Evolutionary conservation across 2,888 invertebrate species (phyloP).

Genomic region (Minunthozetes semirufus): DNA sequence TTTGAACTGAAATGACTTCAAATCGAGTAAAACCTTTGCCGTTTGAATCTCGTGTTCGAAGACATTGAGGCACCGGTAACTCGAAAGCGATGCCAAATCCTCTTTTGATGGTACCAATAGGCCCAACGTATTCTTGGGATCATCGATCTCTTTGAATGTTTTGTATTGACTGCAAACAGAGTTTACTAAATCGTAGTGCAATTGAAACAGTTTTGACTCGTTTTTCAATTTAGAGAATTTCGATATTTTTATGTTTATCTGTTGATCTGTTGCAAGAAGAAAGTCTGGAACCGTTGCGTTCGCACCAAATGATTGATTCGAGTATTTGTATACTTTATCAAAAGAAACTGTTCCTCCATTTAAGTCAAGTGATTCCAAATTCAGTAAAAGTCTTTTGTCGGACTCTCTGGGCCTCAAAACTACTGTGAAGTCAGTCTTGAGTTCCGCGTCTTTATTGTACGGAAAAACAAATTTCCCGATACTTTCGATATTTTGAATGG

Average conservation of each 20-base stretch:
- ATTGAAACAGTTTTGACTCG: not conserved
- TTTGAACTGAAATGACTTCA: not conserved
- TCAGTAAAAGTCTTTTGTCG: not conserved
- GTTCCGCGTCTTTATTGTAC: not conserved
- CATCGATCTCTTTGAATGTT: not conserved
- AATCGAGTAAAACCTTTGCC: not conserved
- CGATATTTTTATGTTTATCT: not conserved
- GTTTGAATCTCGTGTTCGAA: not conserved
- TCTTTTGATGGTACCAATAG: not conserved
- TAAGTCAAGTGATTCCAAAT: not conserved
- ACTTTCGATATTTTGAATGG: not conserved
- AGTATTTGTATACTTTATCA: not conserved
- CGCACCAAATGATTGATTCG: not conserved
- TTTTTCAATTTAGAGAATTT: not conserved
- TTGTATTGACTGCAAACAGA: slow-evolving; percentile 6
- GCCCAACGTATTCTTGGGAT: not conserved
- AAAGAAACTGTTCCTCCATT: not conserved
- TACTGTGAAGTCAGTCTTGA: not conserved
- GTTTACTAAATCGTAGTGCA: slow-evolving; percentile 15
- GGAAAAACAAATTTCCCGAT: slow-evolving; percentile 12
- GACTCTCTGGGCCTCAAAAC: not conserved
- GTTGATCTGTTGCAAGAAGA: not conserved
- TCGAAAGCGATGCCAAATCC: not conserved
- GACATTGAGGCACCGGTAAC: not conserved
- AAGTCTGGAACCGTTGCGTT: not conserved